Conservation (phyloP, 2,113 vertebrate genomes). For the Sigmodon hispidus region DNA sequence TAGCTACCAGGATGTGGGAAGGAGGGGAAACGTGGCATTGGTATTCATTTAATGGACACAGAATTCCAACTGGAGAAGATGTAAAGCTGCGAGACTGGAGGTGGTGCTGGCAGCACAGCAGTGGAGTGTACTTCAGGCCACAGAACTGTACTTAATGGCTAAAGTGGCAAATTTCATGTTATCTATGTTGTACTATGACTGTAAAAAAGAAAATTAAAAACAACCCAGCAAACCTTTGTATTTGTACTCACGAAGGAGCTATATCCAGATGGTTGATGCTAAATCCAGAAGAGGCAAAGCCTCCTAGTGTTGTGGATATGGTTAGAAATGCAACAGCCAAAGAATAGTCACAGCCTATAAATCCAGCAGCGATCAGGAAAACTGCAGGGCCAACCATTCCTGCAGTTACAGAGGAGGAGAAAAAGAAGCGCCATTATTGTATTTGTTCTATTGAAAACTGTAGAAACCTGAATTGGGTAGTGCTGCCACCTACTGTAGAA, state of each 20-base stretch:
- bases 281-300: constrained; percentile 94
- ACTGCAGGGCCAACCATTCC: constrained; percentile 95
- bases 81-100: not conserved
- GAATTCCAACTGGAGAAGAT: not conserved
- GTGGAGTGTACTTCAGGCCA: not conserved
- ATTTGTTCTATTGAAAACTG: not conserved
- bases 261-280: constrained; percentile 98
- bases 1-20: not conserved
- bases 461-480: not conserved
- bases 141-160: not conserved
- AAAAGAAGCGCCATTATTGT: not conserved
- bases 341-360: constrained; percentile 92
- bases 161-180: not conserved
- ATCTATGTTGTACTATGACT: not conserved
- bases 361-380: constrained; percentile 94
- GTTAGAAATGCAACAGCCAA: constrained; percentile 94
- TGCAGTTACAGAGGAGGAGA: constrained; percentile 73
- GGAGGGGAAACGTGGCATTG: not conserved
- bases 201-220: not conserved
- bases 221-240: constrained; percentile 23
- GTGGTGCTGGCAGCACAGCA: too few relatives aligned
- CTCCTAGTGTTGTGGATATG: constrained; percentile 94
- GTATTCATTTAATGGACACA: not conserved
- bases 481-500: constrained; percentile 81
- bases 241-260: constrained; percentile 95